Evolutionary conservation across 2,888 invertebrate genomes (phyloP).

Genomic region (Microchrysa polita): DNA sequence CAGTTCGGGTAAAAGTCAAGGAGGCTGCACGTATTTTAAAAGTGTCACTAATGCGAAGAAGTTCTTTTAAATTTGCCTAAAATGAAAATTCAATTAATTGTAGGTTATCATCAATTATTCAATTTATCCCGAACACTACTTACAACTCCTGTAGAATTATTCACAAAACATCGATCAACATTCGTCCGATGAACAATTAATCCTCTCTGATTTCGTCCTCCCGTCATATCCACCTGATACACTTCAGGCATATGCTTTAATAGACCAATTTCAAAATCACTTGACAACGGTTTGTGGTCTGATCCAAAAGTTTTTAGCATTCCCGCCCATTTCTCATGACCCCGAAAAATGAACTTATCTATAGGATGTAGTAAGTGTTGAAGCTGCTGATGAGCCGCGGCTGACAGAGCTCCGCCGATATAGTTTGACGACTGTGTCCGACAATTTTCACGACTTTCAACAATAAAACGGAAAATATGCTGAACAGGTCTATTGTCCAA

Average conservation of each 20-base stretch:
- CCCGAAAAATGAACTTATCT: constrained; percentile 62
- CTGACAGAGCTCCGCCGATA: constrained; percentile 68
- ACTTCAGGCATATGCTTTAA: constrained; percentile 62
- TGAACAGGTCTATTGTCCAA: constrained; percentile 88
- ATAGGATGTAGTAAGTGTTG: constrained; percentile 63
- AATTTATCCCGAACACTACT: neutral
- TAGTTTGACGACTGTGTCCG: constrained; percentile 58
- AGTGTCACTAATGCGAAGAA: constrained; percentile 54
- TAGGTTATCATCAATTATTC: neutral
- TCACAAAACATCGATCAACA: constrained; percentile 63
- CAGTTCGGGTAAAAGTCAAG: constrained; percentile 59
- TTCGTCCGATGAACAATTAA: constrained; percentile 67
- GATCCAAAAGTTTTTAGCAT: constrained; percentile 58
- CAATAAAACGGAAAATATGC: constrained; percentile 82
- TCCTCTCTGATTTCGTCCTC: constrained; percentile 58
- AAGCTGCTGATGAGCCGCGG: constrained; percentile 67
- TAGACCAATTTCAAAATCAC: constrained; percentile 63
- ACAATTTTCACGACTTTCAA: constrained; percentile 71
- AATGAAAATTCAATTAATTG: constrained; percentile 45
- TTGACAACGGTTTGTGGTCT: constrained; percentile 59
- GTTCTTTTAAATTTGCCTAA: constrained; percentile 58
- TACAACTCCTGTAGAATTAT: constrained; percentile 55
- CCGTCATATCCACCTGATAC: constrained; percentile 39
- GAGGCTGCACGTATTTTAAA: constrained; percentile 58
- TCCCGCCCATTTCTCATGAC: constrained; percentile 61